Evolutionary conservation across 1,140 invertebrate genomes (phyloP), one percentile per base, ranked within the genome.

Genomic region (Heterodera carotae): DNA sequence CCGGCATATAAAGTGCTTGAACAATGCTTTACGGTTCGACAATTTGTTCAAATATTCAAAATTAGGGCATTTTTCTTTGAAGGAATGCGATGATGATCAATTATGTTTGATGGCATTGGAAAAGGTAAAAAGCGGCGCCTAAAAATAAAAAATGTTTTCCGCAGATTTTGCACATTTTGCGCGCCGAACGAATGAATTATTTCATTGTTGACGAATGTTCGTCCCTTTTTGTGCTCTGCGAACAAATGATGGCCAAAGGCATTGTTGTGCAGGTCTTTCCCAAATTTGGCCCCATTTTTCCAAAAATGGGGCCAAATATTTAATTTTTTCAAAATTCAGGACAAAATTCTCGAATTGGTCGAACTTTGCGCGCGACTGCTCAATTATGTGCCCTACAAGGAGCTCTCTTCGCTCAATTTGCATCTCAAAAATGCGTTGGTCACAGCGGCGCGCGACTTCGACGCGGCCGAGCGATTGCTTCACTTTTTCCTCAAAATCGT

Each of bases 341-440:
- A 93, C 84, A 98, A 98, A 88, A 94, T 97, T 87, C 97, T 97
- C 89, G 93, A 96, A 88, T 88, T 98, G 34, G 86, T 99, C 34
- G 96, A 98, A 89, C 97, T 96, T 88, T 92, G 98, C 76, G 94
- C 98, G 22, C 96, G 96, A 89, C 93, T 97, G 88, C 89, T 99
- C 83, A 97, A 96, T 88, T 98, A 97, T 91, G 95, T 99, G 79
- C 97, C 97, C 74, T 98, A 95, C 89, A 98, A 98, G 90, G 97
- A 98, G 90, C 91, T 98, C 72, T 97, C 98, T 87, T 95, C 94
- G 59, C 90, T 98, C 48, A 97, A 95, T 78, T 92, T 97, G 83
- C 91, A 97, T 81, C 89, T 97, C 34, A 96, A 96, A 89, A 92
- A 92, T 33, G 90, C 92, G 84, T 85, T 88, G 87, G 89, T 84